Base-by-base conservation (phyloP, 1,140 invertebrate species). In the Micrasema minimum region DNA sequence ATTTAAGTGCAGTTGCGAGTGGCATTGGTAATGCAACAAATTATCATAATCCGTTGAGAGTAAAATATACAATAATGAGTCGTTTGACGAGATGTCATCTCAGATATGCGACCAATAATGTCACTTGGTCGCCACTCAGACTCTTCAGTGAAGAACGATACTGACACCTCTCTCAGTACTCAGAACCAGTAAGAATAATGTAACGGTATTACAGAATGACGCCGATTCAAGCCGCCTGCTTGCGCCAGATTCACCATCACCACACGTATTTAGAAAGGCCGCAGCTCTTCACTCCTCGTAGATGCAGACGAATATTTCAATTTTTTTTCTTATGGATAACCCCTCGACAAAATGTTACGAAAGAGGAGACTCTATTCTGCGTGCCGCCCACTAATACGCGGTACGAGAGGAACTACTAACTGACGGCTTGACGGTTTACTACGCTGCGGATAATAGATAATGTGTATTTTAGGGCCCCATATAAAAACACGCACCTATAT, bases 341-440 rank as follows among this genome's bases (percentile, higher is more conserved):
- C 55, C 26, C 2, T 31, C 31, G 37, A 59, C 22, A 51, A 14
- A 11, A n/a, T 59, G 55, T 59, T 59, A 59, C 38, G 55, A 59
- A 59, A 59, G 35, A 41, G 12, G 16, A 16, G 55, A 43, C 55
- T 38, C 18, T 43, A n/a, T 4, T 59, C 14, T 16, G 37, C 48
- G 18, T 18, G 37, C 16, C 37, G 37, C 22, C 37, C 55, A 22
- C 35, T 3, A 16, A 18, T 35, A 31, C 26, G 26, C 26, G 26
- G 26, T 31, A 31, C 26, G 18, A 18, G 18, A 18, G 16, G 10
- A 16, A 18, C 37, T 18, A 50, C 18, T 18, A 43, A 2, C 41
- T n/a, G n/a, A n/a, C n/a, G n/a, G n/a, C n/a, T n/a, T n/a, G 41
- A 16, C 12, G 16, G n/a, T 26, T 53, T 53, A 55, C 26, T 35